These are phyloP conservation scores for Mamestra configurata DNA, from an alignment of 1,140 invertebrate species.

Conservation along the genomic window DNA sequence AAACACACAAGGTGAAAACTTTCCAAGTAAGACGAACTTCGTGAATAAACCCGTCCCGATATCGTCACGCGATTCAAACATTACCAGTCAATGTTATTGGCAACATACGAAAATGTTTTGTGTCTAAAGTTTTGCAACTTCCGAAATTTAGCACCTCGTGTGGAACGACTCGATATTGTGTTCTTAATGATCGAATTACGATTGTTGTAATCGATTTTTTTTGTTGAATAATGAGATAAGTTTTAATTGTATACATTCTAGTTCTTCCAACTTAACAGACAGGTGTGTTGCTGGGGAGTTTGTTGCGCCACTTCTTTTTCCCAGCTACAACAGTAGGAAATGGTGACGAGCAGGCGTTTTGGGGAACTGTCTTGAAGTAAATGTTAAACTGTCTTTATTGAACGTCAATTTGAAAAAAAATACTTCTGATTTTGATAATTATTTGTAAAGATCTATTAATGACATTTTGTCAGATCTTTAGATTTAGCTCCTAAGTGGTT, in stretches of 20 bases:
- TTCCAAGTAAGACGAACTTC: conserved; percentile 17
- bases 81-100: conserved; percentile 17
- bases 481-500: too few relatives aligned
- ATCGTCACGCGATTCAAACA: conserved; percentile 26
- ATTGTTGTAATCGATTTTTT: conserved; percentile 9
- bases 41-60: not conserved
- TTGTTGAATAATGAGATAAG: not conserved
- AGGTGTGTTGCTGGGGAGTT: too few relatives aligned
- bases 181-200: conserved; percentile 2
- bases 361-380: too few relatives aligned
- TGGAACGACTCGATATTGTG: conserved; percentile 21
- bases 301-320: too few relatives aligned
- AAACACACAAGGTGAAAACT: conserved; percentile 38
- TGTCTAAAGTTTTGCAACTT: conserved; percentile 2
- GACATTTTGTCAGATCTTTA: too few relatives aligned
- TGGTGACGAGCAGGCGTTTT: too few relatives aligned
- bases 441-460: too few relatives aligned
- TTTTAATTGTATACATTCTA: not conserved
- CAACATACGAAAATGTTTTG: conserved; percentile 29
- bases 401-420: too few relatives aligned
- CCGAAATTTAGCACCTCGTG: conserved; percentile 34
- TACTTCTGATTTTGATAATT: too few relatives aligned
- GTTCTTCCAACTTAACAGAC: not conserved
- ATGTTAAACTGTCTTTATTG: too few relatives aligned
- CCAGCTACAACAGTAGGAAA: too few relatives aligned